phyloP scores from a whole-genome alignment of 2,113 vertebrate genomes.

The Mirza zaza region DNA sequence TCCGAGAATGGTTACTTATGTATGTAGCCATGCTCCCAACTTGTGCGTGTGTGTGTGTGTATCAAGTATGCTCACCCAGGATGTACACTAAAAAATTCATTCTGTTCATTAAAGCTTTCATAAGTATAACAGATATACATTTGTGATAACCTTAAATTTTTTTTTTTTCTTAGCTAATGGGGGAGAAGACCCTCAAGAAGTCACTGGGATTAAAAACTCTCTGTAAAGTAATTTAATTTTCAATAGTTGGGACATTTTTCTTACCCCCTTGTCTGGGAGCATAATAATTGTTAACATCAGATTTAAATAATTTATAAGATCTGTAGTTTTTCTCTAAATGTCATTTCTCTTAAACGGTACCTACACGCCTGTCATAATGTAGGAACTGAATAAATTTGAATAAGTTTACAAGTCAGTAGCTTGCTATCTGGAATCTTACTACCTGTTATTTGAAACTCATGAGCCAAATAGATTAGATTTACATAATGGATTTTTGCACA shows the following conservation, averaged over 20 bases:
- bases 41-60: neutral
- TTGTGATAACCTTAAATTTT: neutral
- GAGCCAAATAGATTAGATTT: constrained; percentile 2
- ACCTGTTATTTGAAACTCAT: constrained; percentile 2
- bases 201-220: neutral
- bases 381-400: constrained; percentile 7
- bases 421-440: constrained; percentile 9
- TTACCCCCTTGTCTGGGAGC: neutral
- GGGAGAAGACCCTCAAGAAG: neutral
- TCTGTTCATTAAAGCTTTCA: neutral
- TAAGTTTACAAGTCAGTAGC: neutral
- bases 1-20: neutral
- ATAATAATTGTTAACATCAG: neutral
- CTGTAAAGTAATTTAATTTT: constrained; percentile 20
- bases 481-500: neutral
- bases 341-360: neutral
- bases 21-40: neutral
- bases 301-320: constrained; percentile 17
- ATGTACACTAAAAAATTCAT: neutral
- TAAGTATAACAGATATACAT: neutral
- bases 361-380: neutral
- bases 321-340: neutral
- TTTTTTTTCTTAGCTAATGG: neutral
- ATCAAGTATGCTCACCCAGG: neutral
- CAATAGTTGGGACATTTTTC: neutral